These are phyloP conservation scores for Apogon hyalosoma DNA, from an alignment of 2,797 vertebrate species.

Conservation along the genomic window DNA sequence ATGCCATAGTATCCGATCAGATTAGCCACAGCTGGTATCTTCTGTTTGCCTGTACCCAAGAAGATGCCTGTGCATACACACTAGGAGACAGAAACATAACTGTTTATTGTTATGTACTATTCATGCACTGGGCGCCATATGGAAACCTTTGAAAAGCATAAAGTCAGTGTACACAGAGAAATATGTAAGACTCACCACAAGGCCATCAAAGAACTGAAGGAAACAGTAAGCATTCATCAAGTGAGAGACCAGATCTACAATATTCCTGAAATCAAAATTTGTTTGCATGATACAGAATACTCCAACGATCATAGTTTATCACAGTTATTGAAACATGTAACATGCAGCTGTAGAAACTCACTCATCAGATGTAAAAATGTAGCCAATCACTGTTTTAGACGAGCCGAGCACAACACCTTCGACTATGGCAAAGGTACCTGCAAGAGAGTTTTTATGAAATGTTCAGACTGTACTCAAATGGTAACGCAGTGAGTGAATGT, in stretches of 20 bases:
- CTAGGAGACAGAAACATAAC: constrained; percentile 66
- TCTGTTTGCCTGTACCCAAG: constrained; percentile 91
- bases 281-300: not conserved
- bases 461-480: no score
- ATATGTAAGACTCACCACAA: constrained; percentile 78
- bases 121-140: not conserved
- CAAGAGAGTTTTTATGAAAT: not conserved
- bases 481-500: not conserved
- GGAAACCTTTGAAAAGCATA: not conserved
- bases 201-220: constrained; percentile 89
- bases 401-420: constrained; percentile 75
- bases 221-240: constrained; percentile 84
- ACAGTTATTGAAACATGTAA: not conserved
- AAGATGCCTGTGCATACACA: constrained; percentile 89
- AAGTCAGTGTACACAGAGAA: constrained; percentile 2
- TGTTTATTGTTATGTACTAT: not conserved
- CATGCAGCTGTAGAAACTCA: constrained; percentile 73
- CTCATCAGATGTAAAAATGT: constrained; percentile 88
- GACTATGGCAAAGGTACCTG: constrained; percentile 75
- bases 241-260: constrained; percentile 85
- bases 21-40: constrained; percentile 90
- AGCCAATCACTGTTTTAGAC: constrained; percentile 83
- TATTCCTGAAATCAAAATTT: constrained; percentile 81
- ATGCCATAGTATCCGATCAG: constrained; percentile 89
- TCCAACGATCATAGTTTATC: not conserved